Base-by-base conservation (phyloP, 1,140 invertebrate species). In the Lepidotrigona ventralis region DNA sequence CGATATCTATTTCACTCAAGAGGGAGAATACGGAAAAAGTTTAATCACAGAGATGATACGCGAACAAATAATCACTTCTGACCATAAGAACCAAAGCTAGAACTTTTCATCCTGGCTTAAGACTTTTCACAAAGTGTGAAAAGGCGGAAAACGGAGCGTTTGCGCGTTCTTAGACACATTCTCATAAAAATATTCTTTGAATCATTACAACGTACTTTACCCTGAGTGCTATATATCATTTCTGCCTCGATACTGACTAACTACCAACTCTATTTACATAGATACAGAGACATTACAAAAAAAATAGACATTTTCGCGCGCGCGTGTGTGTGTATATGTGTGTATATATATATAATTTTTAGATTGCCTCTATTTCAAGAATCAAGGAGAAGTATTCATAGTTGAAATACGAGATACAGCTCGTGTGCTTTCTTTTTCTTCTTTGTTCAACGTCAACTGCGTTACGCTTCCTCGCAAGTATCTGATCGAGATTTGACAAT, bases 401-500 rank as follows among this genome's bases (percentile, higher is more conserved):
- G 17, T 15, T 21, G 2, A 26, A n/a, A 74, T 29, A 56, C 51
- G 19, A 58, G 66, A 69, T 21, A 21, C 14, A 58, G 23, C n/a
- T 6, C 39, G 39, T 39, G 60, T 23, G 54, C 26, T 53, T 54
- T 33, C 14, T 29, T 33, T 3, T 33, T 33, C 4, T 33, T 4
- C 8, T 29, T n/a, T 29, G 60, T 26, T 46, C 23, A 68, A 71
- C 12, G 1, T 19, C 17, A 17, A 68, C 26, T 46, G 23, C 3
- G 79, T 88, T 84, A 88, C 46, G 81, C 56, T 71, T 88, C 74
- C 15, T 88, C 82, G 23, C 54, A 54, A 21, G 29, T 33, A 39
- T 29, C 80, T 15, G 83, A 85, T 74, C 79, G 84, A 17, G 75
- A 88, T 0, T 89, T 85, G 51, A 90, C 63, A 21, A 93, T 90